phyloP scores from a whole-genome alignment of 2,113 vertebrate genomes.

The Sphaerodactylus townsendi region DNA sequence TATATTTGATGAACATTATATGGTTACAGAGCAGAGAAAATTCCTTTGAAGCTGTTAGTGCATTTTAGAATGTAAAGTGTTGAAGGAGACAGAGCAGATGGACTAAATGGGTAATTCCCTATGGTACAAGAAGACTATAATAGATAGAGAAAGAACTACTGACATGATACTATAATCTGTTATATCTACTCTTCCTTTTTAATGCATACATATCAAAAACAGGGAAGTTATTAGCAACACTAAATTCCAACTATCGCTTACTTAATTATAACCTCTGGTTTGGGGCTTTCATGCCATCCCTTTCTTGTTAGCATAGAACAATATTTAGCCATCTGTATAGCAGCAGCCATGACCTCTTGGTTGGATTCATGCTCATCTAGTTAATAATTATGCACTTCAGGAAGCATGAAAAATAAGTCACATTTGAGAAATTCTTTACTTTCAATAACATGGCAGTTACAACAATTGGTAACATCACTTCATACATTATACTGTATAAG shows the following conservation, averaged over 20 bases:
- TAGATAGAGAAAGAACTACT: background rate
- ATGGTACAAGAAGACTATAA: background rate
- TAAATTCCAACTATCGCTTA: background rate
- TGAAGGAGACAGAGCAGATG: background rate
- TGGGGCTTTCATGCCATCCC: background rate
- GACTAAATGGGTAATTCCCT: background rate
- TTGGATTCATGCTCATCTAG: too few species aligned
- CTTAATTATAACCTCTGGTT: background rate
- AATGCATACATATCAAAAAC: background rate
- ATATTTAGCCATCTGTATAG: background rate
- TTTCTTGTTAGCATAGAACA: background rate
- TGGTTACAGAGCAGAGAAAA: too few species aligned
- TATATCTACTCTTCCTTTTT: background rate
- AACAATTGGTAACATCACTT: background rate
- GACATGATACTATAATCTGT: background rate
- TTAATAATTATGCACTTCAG: background rate
- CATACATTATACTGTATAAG: too few species aligned
- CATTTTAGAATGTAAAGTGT: constrained; percentile 12
- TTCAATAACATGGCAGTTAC: background rate
- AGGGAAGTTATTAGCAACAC: background rate
- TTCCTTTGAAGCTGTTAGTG: too few species aligned
- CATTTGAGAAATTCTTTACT: background rate
- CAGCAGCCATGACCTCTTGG: background rate
- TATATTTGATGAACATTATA: too few species aligned
- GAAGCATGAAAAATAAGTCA: background rate